Evolutionary conservation across 1,140 invertebrate genomes (phyloP), one percentile per base, ranked within the genome.

Genomic region (Hycleus phaleratus): DNA sequence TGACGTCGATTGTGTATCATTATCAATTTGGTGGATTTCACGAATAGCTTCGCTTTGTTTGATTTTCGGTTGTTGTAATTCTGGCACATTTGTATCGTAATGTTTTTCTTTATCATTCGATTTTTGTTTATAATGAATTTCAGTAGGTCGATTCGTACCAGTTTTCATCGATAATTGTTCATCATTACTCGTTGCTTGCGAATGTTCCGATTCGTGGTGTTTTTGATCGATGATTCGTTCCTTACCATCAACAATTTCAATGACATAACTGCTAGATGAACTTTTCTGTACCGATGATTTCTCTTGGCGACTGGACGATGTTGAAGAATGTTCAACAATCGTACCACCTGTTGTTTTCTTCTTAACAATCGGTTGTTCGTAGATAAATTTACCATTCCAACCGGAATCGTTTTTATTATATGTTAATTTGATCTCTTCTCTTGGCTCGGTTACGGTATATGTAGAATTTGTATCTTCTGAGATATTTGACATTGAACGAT

Each of bases 241-340:
- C 69, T 81, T 81, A n/a, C 80, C 80, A 63, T 82, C 79, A 26
- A 82, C 76, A 52, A 81, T 78, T 71, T 81, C 78, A 46, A 81
- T 74, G 7, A 80, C 78, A 56, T 81, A 79, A 44, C 77, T 80
- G 11, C 74, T 77, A 3, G 79, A 79, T 11, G 79, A 77, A 12
- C 77, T 80, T 69, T 81, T 80, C 40, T 42, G 40, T 10, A 7
- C 6, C 1, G 63, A 61, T 9, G 62, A 68, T 12, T 57, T 63
- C 50, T 66, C 60, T 48, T 69, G 61, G 24, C 67, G 63, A 4
- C 65, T 67, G 18, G 54, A 58, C 1, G 63, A 65, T 4, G 64
- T 54, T 8, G 66, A 68, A 7, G 59, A 62, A 10, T 59, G 49
- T 56, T 71, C 64, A n/a, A 64, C 62, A 24, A 65, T 54, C 3